A percentile compares a stretch with the other conserved stretches of the same genome.
phyloP scores from a whole-genome alignment of 2,113 vertebrate species.

The Leptocoma aspasia region DNA sequence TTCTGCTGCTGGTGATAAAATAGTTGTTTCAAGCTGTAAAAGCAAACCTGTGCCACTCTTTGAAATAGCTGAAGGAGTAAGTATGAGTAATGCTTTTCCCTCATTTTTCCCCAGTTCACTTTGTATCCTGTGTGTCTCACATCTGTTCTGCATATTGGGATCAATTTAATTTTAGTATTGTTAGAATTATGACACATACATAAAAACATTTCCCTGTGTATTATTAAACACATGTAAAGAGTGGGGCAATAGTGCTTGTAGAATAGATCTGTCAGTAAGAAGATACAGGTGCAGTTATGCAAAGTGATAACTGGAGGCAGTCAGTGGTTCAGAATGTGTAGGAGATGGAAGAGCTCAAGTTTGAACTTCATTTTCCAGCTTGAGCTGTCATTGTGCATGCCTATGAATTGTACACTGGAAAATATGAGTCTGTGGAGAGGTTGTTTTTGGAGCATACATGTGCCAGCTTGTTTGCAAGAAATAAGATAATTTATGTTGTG shows the following conservation, averaged over 20 bases:
- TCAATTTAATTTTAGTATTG: neutral
- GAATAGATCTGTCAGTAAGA: neutral
- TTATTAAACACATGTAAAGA: neutral
- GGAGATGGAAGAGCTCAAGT: neutral
- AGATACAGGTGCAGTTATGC: neutral
- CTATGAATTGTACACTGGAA: neutral
- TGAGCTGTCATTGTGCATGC: neutral
- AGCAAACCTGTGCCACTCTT: slow-evolving; percentile 82
- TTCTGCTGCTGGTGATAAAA: slow-evolving; percentile 90
- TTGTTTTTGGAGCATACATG: accelerated
- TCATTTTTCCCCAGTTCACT: neutral
- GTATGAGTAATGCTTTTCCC: slow-evolving; percentile 36
- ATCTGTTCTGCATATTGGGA: neutral
- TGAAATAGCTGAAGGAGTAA: slow-evolving; percentile 92
- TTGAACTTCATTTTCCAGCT: neutral
- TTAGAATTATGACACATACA: neutral
- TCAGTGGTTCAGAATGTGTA: neutral
- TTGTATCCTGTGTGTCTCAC: neutral
- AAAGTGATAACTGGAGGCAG: neutral
- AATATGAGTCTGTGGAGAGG: accelerated
- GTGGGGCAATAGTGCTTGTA: neutral
- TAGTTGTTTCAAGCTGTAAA: slow-evolving; percentile 91
- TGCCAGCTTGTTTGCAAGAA: neutral
- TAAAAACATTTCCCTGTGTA: neutral
- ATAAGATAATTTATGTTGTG: neutral